These are phyloP conservation scores for Chaitophorus viminalis DNA, from an alignment of 2,888 invertebrate species.

Conservation along the genomic window DNA sequence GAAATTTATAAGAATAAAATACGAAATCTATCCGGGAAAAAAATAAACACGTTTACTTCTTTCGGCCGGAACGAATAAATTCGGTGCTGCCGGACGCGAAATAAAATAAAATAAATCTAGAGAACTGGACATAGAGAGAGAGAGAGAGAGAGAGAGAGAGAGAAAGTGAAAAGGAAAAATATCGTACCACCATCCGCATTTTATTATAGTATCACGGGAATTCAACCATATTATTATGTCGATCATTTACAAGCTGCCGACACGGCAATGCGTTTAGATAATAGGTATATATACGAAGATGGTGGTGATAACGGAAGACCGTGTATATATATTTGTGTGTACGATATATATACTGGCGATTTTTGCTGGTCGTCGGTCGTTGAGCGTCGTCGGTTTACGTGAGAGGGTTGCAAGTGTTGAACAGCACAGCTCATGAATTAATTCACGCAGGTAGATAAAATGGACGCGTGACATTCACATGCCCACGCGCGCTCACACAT, in stretches of 20 bases:
- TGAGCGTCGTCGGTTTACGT: not conserved
- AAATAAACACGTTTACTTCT: not conserved
- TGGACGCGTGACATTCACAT: too few species aligned
- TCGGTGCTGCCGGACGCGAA: not conserved
- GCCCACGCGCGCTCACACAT: not conserved
- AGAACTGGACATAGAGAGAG: not conserved
- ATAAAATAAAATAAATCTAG: slow-evolving; percentile 11
- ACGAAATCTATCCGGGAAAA: not conserved
- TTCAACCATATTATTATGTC: not conserved
- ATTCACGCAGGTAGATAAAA: not conserved
- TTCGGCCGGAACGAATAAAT: slow-evolving; percentile 2
- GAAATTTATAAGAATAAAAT: slow-evolving; percentile 15
- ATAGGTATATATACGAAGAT: not conserved
- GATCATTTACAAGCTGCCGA: not conserved
- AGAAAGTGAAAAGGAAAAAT: too few species aligned
- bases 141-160: not conserved
- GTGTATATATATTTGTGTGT: too few species aligned
- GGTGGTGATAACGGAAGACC: not conserved
- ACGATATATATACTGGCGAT: not conserved
- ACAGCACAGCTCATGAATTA: slow-evolving; percentile 22
- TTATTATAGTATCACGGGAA: too few species aligned
- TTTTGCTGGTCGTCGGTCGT: not conserved
- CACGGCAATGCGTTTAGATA: not conserved
- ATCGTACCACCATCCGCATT: too few species aligned
- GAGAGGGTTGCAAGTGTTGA: slow-evolving; percentile 8